Evolutionary conservation across 2,113 vertebrate genomes (phyloP).

Genomic region (Meriones unguiculatus): DNA sequence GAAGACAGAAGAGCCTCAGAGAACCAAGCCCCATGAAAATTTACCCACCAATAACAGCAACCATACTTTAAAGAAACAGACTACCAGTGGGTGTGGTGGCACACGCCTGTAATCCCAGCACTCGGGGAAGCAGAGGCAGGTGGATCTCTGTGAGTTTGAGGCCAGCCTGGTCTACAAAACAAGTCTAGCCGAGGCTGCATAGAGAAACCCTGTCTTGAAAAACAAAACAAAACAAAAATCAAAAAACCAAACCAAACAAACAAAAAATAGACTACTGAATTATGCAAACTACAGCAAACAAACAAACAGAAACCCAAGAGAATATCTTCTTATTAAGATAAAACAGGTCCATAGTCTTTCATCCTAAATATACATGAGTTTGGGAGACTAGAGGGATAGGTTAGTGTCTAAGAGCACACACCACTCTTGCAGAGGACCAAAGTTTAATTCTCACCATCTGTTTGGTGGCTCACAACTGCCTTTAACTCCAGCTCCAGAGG

Average conservation of each 20-base stretch:
- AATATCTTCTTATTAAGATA: not conserved
- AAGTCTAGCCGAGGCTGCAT: no score
- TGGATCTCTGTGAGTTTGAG: no score
- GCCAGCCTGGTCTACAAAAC: no score
- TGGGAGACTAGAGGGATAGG: not conserved
- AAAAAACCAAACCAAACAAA: no score
- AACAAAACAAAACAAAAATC: no score
- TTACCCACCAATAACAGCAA: not conserved
- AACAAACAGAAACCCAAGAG: not conserved
- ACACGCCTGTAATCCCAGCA: no score
- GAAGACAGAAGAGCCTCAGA: not conserved
- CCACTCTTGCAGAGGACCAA: not conserved
- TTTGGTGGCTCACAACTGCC: not conserved
- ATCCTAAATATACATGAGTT: not conserved
- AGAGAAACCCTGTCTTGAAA: no score
- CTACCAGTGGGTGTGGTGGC: not conserved
- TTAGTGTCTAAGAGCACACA: not conserved
- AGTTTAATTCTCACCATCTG: not conserved
- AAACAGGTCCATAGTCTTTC: not conserved
- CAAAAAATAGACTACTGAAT: not conserved
- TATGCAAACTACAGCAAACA: not conserved
- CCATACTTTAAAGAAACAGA: not conserved
- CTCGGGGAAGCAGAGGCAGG: no score
- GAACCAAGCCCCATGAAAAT: not conserved
- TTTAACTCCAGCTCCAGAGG: not conserved